Evolutionary conservation across 2,113 vertebrate species (phyloP).

Genomic region (Saimiri boliviensis): DNA sequence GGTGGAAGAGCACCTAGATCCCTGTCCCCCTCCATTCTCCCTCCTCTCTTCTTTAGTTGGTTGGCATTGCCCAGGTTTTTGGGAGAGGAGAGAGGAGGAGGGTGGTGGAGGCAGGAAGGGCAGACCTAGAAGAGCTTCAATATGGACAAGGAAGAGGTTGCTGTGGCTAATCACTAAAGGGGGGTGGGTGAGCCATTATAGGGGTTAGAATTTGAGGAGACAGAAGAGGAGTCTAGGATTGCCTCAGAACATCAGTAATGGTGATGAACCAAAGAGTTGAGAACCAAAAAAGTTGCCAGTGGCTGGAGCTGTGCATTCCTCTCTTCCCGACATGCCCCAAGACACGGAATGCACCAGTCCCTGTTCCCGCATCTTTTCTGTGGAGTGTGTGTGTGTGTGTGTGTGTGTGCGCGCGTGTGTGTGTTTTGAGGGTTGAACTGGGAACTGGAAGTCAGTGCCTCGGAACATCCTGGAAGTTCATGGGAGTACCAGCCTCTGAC

Average conservation of each 20-base stretch:
- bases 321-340: not conserved
- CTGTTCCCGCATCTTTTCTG: not conserved
- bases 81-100: not conserved
- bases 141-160: slow-evolving; percentile 40
- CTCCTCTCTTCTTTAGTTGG: too few relatives aligned
- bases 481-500: not conserved
- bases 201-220: slow-evolving; percentile 37
- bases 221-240: not conserved
- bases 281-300: slow-evolving; percentile 30
- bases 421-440: not conserved
- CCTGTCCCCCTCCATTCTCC: not conserved
- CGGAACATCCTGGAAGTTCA: not conserved
- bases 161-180: slow-evolving; percentile 32
- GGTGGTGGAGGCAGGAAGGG: not conserved
- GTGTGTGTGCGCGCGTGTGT: not conserved
- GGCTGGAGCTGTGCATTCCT: not conserved
- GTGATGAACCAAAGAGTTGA: not conserved
- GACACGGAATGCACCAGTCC: not conserved
- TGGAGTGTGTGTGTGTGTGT: not conserved
- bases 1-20: slow-evolving; percentile 77
- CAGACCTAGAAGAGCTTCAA: not conserved
- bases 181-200: not conserved
- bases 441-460: not conserved
- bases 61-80: not conserved
- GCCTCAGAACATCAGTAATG: not conserved